phyloP scores from a whole-genome alignment of 2,797 vertebrate genomes.

The Sebastes diploproa region DNA sequence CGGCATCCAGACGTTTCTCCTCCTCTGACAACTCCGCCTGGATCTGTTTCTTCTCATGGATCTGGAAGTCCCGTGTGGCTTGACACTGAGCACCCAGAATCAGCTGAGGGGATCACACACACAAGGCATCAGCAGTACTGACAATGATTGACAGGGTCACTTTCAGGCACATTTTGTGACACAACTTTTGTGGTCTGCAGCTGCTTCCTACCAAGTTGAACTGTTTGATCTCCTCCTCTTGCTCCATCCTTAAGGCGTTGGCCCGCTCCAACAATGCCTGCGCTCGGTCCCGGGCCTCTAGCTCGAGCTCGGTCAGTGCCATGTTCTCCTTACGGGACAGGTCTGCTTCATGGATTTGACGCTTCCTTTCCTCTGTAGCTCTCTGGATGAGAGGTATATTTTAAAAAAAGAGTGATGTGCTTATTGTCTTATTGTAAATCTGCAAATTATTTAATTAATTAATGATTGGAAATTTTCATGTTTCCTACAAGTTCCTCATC shows the following conservation, averaged over 20 bases:
- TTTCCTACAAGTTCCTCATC: conserved; percentile 54
- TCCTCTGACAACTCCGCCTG: conserved; percentile 82
- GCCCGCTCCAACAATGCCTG: conserved; percentile 82
- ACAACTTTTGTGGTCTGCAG: not conserved
- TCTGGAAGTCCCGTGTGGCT: conserved; percentile 87
- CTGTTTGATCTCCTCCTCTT: conserved; percentile 89
- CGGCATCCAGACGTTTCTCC: conserved; percentile 84
- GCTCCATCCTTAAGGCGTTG: conserved; percentile 83
- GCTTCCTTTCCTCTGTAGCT: conserved; percentile 79
- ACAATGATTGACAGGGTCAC: not conserved
- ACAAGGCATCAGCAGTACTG: not conserved
- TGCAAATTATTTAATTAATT: not conserved
- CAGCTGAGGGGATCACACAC: conserved; percentile 72
- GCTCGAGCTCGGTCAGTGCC: conserved; percentile 84
- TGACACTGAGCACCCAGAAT: conserved; percentile 89
- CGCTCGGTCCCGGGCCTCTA: conserved; percentile 79
- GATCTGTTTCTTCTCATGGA: conserved; percentile 88
- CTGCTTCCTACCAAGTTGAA: conserved; percentile 82
- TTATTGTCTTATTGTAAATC: not conserved
- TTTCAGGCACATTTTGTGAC: not conserved
- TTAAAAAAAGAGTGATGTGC: not conserved
- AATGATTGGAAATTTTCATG: not conserved
- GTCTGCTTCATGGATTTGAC: conserved; percentile 76
- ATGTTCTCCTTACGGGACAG: conserved; percentile 71
- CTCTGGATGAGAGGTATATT: conserved; percentile 63